Evolutionary conservation across 23 tunicate genomes (phyloP).

Genomic region (Ciona savignyi): DNA sequence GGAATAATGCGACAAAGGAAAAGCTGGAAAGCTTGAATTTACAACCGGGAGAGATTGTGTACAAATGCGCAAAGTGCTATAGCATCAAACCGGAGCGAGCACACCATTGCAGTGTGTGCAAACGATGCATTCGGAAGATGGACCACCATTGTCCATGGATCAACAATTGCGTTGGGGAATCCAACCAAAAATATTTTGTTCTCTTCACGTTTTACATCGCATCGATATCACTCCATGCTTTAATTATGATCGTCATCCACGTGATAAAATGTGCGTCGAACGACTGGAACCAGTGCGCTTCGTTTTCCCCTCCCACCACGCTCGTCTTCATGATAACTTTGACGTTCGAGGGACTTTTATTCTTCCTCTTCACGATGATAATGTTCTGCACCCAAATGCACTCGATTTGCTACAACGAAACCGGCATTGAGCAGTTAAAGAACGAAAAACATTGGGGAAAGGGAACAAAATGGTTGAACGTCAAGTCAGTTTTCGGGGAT

Average conservation of each 20-base stretch:
- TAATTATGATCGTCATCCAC: conserved; percentile 67
- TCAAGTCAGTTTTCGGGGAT: conserved; percentile 91
- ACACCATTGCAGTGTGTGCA: conserved; percentile 95
- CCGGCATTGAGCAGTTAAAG: conserved; percentile 97
- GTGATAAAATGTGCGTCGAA: conserved; percentile 52
- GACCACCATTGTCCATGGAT: conserved; percentile 99
- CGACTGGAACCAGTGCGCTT: conserved; percentile 67
- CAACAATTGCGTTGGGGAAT: conserved; percentile 97
- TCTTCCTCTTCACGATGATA: conserved; percentile 84
- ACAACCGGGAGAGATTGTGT: conserved; percentile 94
- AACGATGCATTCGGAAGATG: conserved; percentile 91
- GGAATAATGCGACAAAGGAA: conserved; percentile 85
- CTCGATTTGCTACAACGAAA: conserved; percentile 93
- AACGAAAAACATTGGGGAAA: conserved; percentile 77
- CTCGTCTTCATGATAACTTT: conserved; percentile 50
- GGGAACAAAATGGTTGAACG: conserved; percentile 72
- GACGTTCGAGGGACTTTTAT: conserved; percentile 79
- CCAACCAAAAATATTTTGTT: conserved; percentile 93
- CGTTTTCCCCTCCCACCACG: conserved; percentile 76
- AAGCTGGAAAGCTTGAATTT: conserved; percentile 65
- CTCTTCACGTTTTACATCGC: conserved; percentile 96
- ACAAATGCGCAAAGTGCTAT: conserved; percentile 92
- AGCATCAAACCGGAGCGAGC: conserved; percentile 98
- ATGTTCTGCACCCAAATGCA: conserved; percentile 99
- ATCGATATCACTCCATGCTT: conserved; percentile 79